Base-by-base conservation (phyloP, 2,888 invertebrate genomes). In the Octodonta nipae region DNA sequence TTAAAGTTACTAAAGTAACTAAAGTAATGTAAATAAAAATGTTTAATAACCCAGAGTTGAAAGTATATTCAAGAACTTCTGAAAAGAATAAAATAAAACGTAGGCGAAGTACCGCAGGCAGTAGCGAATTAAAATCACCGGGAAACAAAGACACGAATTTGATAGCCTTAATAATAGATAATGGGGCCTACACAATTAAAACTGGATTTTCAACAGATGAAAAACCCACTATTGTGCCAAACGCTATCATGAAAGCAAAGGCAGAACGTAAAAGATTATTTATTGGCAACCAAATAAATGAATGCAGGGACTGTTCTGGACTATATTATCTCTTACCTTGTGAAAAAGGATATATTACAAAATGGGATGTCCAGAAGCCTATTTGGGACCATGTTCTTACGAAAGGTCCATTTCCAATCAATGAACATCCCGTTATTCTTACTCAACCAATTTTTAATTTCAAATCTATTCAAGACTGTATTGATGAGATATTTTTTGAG, bases 181-280 rank as follows among this genome's bases (percentile, higher is more conserved):
- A 89, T 67, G 93, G 93, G 10, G 92, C 80, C 1, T 81, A 79
- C 53, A 74, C 76, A 1, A 78, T 82, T 1, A 93, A 93, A 72
- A 78, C 79, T 34, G 92, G 89, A n/a, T 71, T 77, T 49, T 73
- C 82, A 2, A 71, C 68, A 5, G 71, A 70, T 45, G 65, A 61
- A 40, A 63, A 76, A 35, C 79, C 88, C 4, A 78, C 75, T 51
- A 55, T 85, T 10, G 71, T 91, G 30, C 92, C 95, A 1, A 98
- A 98, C 63, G 91, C 88, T 52, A 86, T 98, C 15, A 89, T 92
- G 75, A 99, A 99, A 69, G 93, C 93, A 0, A 96, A 95, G 63
- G 89, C 88, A 31, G 96, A 98, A 61, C 67, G 92, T 32, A 76
- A 93, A 6, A 71, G 96, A 26, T 81, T 89, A 0, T 99, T 95